Base-by-base conservation (phyloP, 2,113 vertebrate species). In the Urocynchramus pylzowi region DNA sequence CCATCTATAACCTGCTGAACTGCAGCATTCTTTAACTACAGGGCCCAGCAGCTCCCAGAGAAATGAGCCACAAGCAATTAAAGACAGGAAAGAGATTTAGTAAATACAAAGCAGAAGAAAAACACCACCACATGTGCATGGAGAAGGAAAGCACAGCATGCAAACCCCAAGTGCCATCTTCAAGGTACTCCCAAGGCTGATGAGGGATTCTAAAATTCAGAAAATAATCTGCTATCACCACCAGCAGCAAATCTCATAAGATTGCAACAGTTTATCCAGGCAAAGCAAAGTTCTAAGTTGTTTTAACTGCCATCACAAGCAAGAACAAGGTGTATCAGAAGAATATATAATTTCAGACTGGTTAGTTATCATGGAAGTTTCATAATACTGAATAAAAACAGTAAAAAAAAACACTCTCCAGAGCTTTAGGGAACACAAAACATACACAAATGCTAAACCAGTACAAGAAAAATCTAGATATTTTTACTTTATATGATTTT, bases 141-240 rank as follows among this genome's bases (percentile, higher is more conserved):
- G 93, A 93, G 80, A 84, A 89, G 90, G 63, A 71, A 92, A 95
- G 83, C 30, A 42, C 78, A 95, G 83, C 96, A 91, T 94, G 96
- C 96, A 95, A 78, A 89, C n/a, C 81, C 92, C 78, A 74, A 49
- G 77, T 22, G 44, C 84, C 63, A 84, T 33, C 87, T 59, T 71
- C 85, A 87, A 59, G 24, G 59, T 44, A 54, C 42, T 44, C 69
- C 52, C 24, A 31, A 77, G 7, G 31, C 26, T 37, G 35, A n/a
- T 2, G 33, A 77, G 53, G 9, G 39, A 47, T 5, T 63, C 10
- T 20, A 47, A 70, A 84, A 80, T 7, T 50, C 67, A 83, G 70
- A 41, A 50, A 68, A 56, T 10, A 45, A 76, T 64, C 88, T 94
- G 91, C 84, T 82, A 22, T 31, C 56, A 41, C 26, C 37, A 67